phyloP scores from a whole-genome alignment of 2,797 vertebrate species.

The Squalus acanthias region DNA sequence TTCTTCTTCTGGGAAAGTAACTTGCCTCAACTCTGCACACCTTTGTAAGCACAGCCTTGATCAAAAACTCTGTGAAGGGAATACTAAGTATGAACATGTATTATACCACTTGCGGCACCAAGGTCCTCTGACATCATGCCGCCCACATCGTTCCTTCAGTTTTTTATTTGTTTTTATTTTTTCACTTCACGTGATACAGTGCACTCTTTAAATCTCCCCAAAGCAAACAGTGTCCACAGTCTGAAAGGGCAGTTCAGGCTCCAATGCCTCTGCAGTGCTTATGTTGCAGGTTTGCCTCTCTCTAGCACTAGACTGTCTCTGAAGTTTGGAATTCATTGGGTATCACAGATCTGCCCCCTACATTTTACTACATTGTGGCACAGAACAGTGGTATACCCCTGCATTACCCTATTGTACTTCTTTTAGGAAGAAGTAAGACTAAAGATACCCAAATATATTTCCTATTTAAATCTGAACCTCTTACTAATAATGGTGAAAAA shows the following conservation, averaged over 20 bases:
- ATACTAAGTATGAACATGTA: neutral
- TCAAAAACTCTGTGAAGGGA: neutral
- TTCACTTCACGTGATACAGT: neutral
- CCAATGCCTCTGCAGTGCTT: neutral
- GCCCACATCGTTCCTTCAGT: neutral
- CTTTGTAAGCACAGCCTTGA: too few relatives aligned
- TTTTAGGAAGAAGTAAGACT: neutral
- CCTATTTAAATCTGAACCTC: neutral
- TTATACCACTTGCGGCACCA: neutral
- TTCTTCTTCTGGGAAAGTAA: neutral
- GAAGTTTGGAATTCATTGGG: neutral
- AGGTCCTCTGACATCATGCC: neutral
- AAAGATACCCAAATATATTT: neutral
- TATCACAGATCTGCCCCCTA: neutral
- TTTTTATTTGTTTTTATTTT: slow-evolving; percentile 8
- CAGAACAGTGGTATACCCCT: neutral
- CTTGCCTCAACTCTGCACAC: neutral
- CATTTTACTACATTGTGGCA: neutral
- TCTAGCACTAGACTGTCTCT: neutral
- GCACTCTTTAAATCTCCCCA: neutral
- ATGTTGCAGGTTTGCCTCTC: neutral
- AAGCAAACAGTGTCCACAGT: neutral
- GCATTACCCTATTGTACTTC: neutral
- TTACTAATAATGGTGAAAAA: neutral
- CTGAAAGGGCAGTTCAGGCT: neutral